Evolutionary conservation across 1,140 invertebrate species (phyloP).

Genomic region (Calliphora vicina): DNA sequence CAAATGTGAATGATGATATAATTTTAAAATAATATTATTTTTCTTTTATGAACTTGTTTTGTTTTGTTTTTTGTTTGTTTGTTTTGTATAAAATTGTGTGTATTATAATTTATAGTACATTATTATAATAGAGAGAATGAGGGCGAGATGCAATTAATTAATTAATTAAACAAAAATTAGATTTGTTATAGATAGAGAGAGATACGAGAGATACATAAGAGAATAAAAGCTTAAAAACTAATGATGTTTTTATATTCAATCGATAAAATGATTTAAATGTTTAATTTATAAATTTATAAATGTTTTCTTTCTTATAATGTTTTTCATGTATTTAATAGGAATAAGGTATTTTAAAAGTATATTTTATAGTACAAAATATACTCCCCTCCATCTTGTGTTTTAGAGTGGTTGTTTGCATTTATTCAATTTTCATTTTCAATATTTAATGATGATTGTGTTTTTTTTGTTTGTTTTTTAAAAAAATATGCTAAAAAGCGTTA

Average conservation of each 20-base stretch:
- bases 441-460: background rate
- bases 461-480: conserved; percentile 25
- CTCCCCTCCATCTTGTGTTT: conserved; percentile 24
- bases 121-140: background rate
- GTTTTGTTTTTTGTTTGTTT: too few species aligned
- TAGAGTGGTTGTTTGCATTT: conserved; percentile 25
- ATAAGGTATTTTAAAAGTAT: conserved; percentile 16
- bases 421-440: conserved; percentile 25
- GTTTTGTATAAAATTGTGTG: background rate
- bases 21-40: background rate
- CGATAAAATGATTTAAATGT: conserved; percentile 16
- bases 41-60: too few species aligned
- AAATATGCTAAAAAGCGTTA: conserved; percentile 35
- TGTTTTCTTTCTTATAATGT: too few species aligned
- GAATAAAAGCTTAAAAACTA: conserved; percentile 29
- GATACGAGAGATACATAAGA: background rate
- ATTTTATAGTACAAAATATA: conserved; percentile 26
- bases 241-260: background rate
- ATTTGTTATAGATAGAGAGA: background rate
- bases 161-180: conserved; percentile 21
- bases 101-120: background rate
- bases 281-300: conserved; percentile 10
- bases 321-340: conserved; percentile 16
- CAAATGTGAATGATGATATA: background rate
- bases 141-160: background rate